A percentile compares a stretch with the other conserved stretches of the same genome.
phyloP scores from a whole-genome alignment of 2,888 invertebrate species.

The Drosophila testacea region DNA sequence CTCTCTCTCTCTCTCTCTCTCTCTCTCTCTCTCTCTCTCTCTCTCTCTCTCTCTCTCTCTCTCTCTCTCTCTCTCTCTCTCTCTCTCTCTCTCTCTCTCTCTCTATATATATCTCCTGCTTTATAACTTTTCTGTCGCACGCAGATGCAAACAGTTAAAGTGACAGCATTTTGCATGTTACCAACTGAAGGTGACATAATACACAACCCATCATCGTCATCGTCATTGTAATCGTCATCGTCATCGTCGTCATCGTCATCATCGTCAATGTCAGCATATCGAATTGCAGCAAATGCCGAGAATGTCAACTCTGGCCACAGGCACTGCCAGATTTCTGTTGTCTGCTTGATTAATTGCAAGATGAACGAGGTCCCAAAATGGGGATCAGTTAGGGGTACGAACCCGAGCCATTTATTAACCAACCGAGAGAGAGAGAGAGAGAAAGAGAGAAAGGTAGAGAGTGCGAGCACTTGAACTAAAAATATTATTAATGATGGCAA shows the following conservation, averaged over 20 bases:
- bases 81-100: neutral
- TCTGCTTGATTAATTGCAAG: conserved; percentile 76
- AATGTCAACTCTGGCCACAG: conserved; percentile 51
- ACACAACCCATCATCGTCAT: conserved; percentile 23
- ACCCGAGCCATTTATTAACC: conserved; percentile 54
- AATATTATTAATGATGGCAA: conserved; percentile 76
- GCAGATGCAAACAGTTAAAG: conserved; percentile 10
- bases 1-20: neutral
- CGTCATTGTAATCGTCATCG: neutral
- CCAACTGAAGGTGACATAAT: conserved; percentile 31
- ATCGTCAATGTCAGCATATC: conserved; percentile 29
- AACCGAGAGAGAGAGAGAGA: neutral
- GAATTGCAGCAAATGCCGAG: conserved; percentile 42
- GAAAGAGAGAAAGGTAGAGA: neutral
- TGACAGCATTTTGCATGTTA: conserved; percentile 31
- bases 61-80: no score
- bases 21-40: neutral
- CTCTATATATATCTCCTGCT: neutral
- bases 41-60: neutral
- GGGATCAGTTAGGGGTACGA: conserved; percentile 2
- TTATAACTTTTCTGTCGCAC: neutral
- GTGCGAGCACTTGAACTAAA: conserved; percentile 43
- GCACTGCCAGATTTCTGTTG: conserved; percentile 63
- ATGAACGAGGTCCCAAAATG: conserved; percentile 17
- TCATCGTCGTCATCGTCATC: neutral